A percentile compares a stretch with the other conserved stretches of the same genome.
Evolutionary conservation across 2,888 invertebrate genomes (phyloP).

Genomic region (Trichogramma dendrolimi): DNA sequence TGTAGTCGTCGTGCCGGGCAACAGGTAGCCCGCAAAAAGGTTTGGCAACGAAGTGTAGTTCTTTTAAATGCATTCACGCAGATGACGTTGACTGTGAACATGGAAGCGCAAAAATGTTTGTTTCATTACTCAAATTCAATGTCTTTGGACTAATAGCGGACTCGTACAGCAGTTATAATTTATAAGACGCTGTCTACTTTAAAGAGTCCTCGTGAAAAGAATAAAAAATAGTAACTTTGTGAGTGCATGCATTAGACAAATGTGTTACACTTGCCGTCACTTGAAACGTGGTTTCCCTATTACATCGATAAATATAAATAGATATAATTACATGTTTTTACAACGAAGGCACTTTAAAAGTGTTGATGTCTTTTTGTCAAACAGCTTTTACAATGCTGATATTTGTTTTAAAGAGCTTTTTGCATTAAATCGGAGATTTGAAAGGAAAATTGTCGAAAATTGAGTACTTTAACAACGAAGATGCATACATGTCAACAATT

Average conservation of each 20-base stretch:
- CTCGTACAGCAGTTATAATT: slow-evolving; percentile 21
- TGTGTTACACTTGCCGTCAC: slow-evolving; percentile 24
- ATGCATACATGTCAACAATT: slow-evolving; percentile 6
- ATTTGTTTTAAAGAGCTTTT: too few relatives aligned
- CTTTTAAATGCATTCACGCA: slow-evolving; percentile 51
- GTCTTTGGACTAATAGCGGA: slow-evolving; percentile 25
- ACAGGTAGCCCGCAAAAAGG: slow-evolving; percentile 48
- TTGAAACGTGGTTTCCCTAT: slow-evolving; percentile 22
- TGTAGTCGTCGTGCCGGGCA: slow-evolving; percentile 49
- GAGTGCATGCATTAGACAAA: slow-evolving; percentile 30
- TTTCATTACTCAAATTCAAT: slow-evolving; percentile 37
- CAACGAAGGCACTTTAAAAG: slow-evolving; percentile 23
- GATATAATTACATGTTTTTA: slow-evolving; percentile 1
- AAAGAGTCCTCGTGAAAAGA: slow-evolving; percentile 28
- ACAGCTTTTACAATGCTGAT: too few relatives aligned
- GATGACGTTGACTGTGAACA: slow-evolving; percentile 53
- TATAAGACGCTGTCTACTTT: neutral
- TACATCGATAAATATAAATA: slow-evolving; percentile 9
- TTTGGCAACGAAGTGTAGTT: slow-evolving; percentile 50
- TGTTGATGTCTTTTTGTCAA: slow-evolving; percentile 1
- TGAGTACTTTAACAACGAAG: slow-evolving; percentile 23
- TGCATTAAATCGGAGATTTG: too few relatives aligned
- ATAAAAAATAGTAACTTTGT: slow-evolving; percentile 23
- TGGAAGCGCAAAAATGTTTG: slow-evolving; percentile 49
- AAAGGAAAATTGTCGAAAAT: slow-evolving; percentile 1